phyloP scores from a whole-genome alignment of 1,140 invertebrate species.

The Homalodisca vitripennis region DNA sequence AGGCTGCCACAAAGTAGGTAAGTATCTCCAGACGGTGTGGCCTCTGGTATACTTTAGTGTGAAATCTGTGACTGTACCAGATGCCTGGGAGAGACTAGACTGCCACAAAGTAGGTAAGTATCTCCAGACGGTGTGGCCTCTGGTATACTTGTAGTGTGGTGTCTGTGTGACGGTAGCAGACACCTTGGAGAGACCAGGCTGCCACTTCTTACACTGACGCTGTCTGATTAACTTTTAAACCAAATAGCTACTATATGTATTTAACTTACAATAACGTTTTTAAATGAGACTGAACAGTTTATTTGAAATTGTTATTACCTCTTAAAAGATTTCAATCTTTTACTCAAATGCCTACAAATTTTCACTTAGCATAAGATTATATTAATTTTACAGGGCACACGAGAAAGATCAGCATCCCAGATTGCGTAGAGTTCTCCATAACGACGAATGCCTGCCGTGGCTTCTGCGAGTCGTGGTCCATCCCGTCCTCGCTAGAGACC shows the following conservation, averaged over 20 bases:
- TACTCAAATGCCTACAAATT: background rate
- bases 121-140: background rate
- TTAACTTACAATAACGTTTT: background rate
- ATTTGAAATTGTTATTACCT: background rate
- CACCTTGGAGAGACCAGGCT: constrained; percentile 58
- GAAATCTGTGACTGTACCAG: background rate
- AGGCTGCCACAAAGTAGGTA: constrained; percentile 62
- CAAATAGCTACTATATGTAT: background rate
- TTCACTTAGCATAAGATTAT: background rate
- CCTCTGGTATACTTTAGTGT: background rate
- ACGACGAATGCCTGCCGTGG: constrained; percentile 85
- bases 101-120: constrained; percentile 61
- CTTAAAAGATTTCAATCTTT: background rate
- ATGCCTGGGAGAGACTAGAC: constrained; percentile 56
- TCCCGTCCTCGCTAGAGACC: constrained; percentile 60
- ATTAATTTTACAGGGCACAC: constrained; percentile 62
- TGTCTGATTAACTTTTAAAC: background rate
- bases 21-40: constrained; percentile 40
- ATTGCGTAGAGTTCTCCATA: constrained; percentile 79
- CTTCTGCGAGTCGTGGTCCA: constrained; percentile 80
- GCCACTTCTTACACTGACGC: constrained; percentile 45
- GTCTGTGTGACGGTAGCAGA: background rate
- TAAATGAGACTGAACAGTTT: background rate
- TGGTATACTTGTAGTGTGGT: background rate
- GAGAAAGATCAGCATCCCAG: constrained; percentile 72